Evolutionary conservation across 2,888 invertebrate species (phyloP).

Genomic region (Piscicola geometra): DNA sequence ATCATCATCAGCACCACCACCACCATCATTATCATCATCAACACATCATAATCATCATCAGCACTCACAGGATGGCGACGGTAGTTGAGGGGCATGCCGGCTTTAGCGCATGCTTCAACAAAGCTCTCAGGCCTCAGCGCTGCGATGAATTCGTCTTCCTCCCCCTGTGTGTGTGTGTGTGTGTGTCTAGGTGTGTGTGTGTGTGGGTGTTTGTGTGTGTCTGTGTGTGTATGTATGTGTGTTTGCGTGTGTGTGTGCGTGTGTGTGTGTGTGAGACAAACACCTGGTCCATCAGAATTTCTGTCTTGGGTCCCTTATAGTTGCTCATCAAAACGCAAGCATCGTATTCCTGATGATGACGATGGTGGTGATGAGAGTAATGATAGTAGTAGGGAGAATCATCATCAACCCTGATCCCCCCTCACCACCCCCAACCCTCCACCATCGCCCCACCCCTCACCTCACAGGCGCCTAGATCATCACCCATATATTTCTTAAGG

Average conservation of each 20-base stretch:
- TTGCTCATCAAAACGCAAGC: slow-evolving; percentile 74
- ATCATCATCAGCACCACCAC: too few relatives aligned
- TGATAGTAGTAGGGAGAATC: too few relatives aligned
- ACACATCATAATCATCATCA: too few relatives aligned
- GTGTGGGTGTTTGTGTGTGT: not conserved
- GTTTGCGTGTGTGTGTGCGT: not conserved
- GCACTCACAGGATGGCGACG: slow-evolving; percentile 53
- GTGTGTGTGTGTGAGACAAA: not conserved
- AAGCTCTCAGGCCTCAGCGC: slow-evolving; percentile 81
- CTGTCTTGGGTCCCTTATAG: slow-evolving; percentile 77
- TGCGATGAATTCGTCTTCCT: slow-evolving; percentile 73
- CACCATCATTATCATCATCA: too few relatives aligned
- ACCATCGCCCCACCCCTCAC: slow-evolving; percentile 41
- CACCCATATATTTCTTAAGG: slow-evolving; percentile 64
- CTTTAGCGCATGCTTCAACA: slow-evolving; percentile 67
- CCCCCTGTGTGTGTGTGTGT: slow-evolving; percentile 64
- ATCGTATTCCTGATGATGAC: slow-evolving; percentile 68
- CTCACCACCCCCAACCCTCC: slow-evolving; percentile 19
- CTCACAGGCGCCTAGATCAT: slow-evolving; percentile 51
- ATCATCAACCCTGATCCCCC: not conserved
- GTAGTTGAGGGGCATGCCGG: slow-evolving; percentile 60
- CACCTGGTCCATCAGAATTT: slow-evolving; percentile 85
- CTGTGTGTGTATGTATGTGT: too few relatives aligned
- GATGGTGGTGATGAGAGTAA: too few relatives aligned
- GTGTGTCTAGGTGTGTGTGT: not conserved